A percentile compares a stretch with the other conserved stretches of the same genome.
phyloP scores from a whole-genome alignment of 2,797 vertebrate species.

The Megalops cyprinoides region DNA sequence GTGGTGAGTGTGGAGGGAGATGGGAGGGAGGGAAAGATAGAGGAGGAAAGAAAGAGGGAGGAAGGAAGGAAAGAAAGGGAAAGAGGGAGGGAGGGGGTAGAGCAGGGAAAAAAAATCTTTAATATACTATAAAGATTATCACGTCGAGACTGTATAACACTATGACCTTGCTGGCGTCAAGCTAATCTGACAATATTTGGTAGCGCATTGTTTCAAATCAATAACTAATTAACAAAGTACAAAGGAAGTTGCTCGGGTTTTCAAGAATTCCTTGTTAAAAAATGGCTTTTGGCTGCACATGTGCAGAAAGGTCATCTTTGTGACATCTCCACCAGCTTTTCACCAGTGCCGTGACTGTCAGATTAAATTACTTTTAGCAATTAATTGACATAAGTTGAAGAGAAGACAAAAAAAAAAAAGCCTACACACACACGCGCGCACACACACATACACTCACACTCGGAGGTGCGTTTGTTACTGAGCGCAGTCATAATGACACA shows the following conservation, averaged over 20 bases:
- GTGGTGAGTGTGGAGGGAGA: conserved; percentile 51
- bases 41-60: conserved; percentile 66
- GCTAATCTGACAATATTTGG: conserved; percentile 94
- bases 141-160: conserved; percentile 78
- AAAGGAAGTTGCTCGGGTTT: conserved; percentile 92
- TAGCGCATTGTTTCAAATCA: conserved; percentile 99
- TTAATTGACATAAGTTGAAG: conserved; percentile 95
- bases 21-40: conserved; percentile 58
- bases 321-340: conserved; percentile 89
- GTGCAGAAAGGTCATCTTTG: conserved; percentile 93
- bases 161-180: conserved; percentile 85
- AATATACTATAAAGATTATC: conserved; percentile 74
- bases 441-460: neutral
- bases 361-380: conserved; percentile 96
- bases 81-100: neutral
- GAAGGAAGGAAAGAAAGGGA: conserved; percentile 42
- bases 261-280: conserved; percentile 89
- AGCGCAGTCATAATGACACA: conserved; percentile 76
- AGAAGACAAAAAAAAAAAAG: conserved; percentile 54
- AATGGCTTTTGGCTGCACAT: conserved; percentile 83
- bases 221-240: conserved; percentile 99
- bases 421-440: too few relatives aligned
- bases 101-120: conserved; percentile 54
- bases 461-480: conserved; percentile 75
- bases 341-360: conserved; percentile 89